A percentile compares a stretch with the other conserved stretches of the same genome.
Evolutionary conservation across 2,888 invertebrate genomes (phyloP).

Genomic region (Acrobasis consociella): DNA sequence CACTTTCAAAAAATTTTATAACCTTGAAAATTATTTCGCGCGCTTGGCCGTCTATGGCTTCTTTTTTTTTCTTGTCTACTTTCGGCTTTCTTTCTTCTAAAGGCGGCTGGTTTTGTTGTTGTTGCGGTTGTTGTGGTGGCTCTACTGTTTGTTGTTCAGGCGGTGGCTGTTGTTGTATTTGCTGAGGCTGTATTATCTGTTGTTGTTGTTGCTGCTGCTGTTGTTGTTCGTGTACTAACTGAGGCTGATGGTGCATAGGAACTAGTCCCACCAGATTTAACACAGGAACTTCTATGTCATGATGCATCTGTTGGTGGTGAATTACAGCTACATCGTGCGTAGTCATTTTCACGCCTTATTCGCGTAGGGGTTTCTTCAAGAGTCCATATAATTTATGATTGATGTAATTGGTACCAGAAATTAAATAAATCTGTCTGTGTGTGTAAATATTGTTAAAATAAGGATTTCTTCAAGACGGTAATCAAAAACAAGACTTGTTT

Average conservation of each 20-base stretch:
- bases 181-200: conserved; percentile 37
- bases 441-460: background rate
- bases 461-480: background rate
- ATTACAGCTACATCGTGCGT: conserved; percentile 32
- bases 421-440: background rate
- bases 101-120: conserved; percentile 36
- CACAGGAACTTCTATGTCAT: conserved; percentile 31
- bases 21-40: conserved; percentile 74
- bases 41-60: conserved; percentile 75
- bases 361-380: background rate
- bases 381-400: background rate
- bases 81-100: conserved; percentile 52
- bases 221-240: conserved; percentile 29
- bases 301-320: conserved; percentile 27
- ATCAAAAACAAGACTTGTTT: background rate
- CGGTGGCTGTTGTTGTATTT: conserved; percentile 37
- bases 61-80: conserved; percentile 69
- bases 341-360: conserved; percentile 26
- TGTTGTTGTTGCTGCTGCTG: conserved; percentile 38
- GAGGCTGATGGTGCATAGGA: conserved; percentile 29
- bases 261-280: conserved; percentile 30
- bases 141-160: conserved; percentile 37
- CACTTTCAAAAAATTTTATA: conserved; percentile 76
- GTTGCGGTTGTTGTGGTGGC: conserved; percentile 29
- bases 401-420: background rate